Conservation (phyloP, 1,140 invertebrate species). For the Zaprionus capensis region DNA sequence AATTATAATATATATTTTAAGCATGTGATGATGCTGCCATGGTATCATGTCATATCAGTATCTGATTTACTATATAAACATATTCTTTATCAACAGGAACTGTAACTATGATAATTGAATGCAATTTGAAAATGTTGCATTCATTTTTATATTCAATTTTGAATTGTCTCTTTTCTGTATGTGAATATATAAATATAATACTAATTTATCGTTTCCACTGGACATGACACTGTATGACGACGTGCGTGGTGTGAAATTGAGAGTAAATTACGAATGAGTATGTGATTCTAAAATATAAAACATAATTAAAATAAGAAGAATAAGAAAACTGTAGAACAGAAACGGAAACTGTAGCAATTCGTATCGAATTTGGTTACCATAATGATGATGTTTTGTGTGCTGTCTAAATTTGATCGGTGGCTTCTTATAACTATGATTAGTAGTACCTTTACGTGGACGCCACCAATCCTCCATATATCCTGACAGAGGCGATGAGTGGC, state of each 20-base stretch:
- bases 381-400: slow-evolving; percentile 32
- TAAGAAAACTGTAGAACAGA: background rate
- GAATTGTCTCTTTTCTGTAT: background rate
- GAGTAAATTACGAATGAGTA: background rate
- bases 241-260: background rate
- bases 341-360: slow-evolving; percentile 1
- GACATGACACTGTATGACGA: background rate
- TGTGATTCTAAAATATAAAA: slow-evolving; percentile 1
- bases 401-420: slow-evolving; percentile 40
- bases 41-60: background rate
- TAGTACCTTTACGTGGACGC: slow-evolving; percentile 96
- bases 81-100: background rate
- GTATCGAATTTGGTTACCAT: slow-evolving; percentile 23
- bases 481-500: slow-evolving; percentile 96
- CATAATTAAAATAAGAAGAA: slow-evolving; percentile 1
- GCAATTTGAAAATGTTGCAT: too few relatives aligned
- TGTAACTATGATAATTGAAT: too few relatives aligned
- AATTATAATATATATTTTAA: background rate
- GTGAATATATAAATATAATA: background rate
- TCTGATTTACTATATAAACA: background rate
- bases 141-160: background rate
- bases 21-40: background rate
- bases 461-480: slow-evolving; percentile 98
- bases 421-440: slow-evolving; percentile 69
- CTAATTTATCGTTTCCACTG: background rate